A percentile compares a stretch with the other conserved stretches of the same genome.
Conservation (phyloP, 2,797 vertebrate species). For the Gobio occitaniae region DNA sequence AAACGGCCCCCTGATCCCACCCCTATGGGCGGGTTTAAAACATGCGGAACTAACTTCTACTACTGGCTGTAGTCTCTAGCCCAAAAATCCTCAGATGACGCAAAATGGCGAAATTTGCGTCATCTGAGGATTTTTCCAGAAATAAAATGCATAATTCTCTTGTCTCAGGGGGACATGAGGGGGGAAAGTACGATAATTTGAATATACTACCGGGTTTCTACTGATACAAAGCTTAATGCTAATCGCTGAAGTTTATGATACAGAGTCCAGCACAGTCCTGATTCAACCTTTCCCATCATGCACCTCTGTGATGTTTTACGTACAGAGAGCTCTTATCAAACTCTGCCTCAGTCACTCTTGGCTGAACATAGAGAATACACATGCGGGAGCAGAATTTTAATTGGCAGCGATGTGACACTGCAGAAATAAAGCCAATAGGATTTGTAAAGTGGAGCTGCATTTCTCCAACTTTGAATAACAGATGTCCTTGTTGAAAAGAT, state of each 20-base stretch:
- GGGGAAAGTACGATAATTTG: no score
- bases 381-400: slow-evolving; percentile 37
- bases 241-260: background rate
- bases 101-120: no score
- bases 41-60: no score
- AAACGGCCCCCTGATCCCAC: no score
- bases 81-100: no score
- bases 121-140: no score
- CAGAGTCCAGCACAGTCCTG: background rate
- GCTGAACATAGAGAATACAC: slow-evolving; percentile 52
- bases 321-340: slow-evolving; percentile 58
- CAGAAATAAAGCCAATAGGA: slow-evolving; percentile 28
- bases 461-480: slow-evolving; percentile 9
- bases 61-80: no score
- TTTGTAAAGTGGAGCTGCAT: slow-evolving; percentile 19
- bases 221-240: no score
- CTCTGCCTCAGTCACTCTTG: slow-evolving; percentile 66
- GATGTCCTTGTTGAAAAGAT: slow-evolving; percentile 14
- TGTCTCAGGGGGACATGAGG: no score
- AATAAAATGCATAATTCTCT: no score
- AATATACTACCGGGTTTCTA: no score
- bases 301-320: slow-evolving; percentile 54
- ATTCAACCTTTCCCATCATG: slow-evolving; percentile 56
- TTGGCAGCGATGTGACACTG: slow-evolving; percentile 15
- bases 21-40: no score